Base-by-base conservation (phyloP, 2,797 vertebrate genomes). In the Bufotes viridis region DNA sequence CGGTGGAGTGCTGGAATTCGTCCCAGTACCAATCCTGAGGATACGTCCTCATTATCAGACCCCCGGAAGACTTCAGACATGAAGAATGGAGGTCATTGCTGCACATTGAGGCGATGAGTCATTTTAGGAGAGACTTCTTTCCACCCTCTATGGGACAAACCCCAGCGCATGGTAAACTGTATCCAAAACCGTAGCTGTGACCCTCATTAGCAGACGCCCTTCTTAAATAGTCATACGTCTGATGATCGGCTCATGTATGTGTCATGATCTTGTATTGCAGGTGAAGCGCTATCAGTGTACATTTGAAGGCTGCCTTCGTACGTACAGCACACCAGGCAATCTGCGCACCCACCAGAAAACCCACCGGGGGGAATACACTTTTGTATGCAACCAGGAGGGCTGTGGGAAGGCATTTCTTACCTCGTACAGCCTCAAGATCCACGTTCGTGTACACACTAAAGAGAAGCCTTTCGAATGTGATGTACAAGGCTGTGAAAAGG, bases 391-490 rank as follows among this genome's bases (percentile, higher is more conserved):
- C 90, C 98, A 99, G 75, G 96, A 97, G 91, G 98, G 98, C 91
- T 99, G 98, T 29, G 98, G 98, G 90, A 99, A 99, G 92, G 98
- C 98, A 92, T 99, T 99, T 91, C 97, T 99, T 90, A 99, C 98
- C 67, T 99, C 98, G 18, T 99, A 99, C 94, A 99, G 98, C 93
- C 97, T 99, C 92, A 99, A 98, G 94, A 99, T 99, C 93, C 98
- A 99, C 0, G 98, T 99, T 20, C 95, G 98, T 1, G 98, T 99
- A 87, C 98, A 99, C 96, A 99, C 98, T 26, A 99, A 99, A 94
- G 98, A 99, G 92, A 99, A 99, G 91, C 98, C 98, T 0, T 99
- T 99, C n/a, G 98, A 99, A 92, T 99, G 98, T 24, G 97, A 99
- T 0, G 98, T 98, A 90, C 98, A 99, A 92, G 98, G 98, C 91